Percentiles rank a stretch among this genome's conserved stretches.
Evolutionary conservation across 1,140 invertebrate species (phyloP).

Genomic region (Globodera ellingtonae): DNA sequence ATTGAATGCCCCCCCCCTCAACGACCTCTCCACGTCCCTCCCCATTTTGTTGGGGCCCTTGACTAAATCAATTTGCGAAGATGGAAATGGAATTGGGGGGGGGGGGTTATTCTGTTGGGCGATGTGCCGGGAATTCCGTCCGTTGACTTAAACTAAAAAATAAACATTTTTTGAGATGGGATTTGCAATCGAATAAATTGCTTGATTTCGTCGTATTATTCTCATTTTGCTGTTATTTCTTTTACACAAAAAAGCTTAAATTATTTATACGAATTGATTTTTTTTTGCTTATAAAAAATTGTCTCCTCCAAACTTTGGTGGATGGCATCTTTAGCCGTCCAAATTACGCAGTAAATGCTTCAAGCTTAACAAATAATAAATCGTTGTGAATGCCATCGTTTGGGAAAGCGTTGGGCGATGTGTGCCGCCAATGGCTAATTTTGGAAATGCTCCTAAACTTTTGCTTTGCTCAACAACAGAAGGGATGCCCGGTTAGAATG

Average conservation of each 20-base stretch:
- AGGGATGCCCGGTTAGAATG: background rate
- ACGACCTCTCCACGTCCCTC: no score
- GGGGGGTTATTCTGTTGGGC: background rate
- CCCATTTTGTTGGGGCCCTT: background rate
- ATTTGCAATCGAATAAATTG: no score
- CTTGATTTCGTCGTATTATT: no score
- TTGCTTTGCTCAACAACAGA: background rate
- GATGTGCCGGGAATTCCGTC: background rate
- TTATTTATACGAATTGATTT: no score
- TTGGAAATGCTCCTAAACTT: background rate
- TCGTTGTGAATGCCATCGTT: no score
- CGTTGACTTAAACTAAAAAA: background rate
- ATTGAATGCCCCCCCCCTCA: background rate
- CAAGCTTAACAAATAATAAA: no score
- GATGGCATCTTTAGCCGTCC: background rate
- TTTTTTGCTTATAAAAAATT: background rate
- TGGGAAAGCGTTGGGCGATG: no score
- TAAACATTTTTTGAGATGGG: background rate
- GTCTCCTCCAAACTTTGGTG: background rate
- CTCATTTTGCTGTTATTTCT: no score
- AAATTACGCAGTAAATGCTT: no score
- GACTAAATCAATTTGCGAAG: slow-evolving; percentile 15
- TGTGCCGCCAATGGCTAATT: background rate
- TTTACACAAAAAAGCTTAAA: no score
- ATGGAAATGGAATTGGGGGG: slow-evolving; percentile 3